Base-by-base conservation (phyloP, 2,797 vertebrate genomes). In the Fistularia tabacaria region DNA sequence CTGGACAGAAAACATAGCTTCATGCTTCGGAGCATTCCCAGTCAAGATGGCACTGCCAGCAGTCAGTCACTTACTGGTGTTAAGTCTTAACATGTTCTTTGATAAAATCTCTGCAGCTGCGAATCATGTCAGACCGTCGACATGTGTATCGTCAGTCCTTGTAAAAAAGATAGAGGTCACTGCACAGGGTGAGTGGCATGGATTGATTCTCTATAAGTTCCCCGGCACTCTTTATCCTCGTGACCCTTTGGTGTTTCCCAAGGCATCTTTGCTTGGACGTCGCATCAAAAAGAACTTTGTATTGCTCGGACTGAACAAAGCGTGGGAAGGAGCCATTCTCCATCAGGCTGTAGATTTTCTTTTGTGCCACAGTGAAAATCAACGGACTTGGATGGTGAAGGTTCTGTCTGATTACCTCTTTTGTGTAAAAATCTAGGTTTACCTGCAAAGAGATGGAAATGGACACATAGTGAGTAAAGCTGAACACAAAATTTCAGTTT, bases 391-490 rank as follows among this genome's bases (percentile, higher is more conserved):
- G 90, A 0, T 90, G 83, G 44, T 90, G 89, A 25, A 94, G 87
- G 42, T 83, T 93, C 81, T 91, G 89, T 0, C 83, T 82, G 10
- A 95, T 93, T 43, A 66, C 64, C 5, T 90, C 88, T 88, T 84
- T 92, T 14, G 92, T 94, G 65, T 92, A 85, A 74, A 91, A 94
- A 84, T 96, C 93, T 74, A 94, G 84, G 73, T 94, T 95, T 48
- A 95, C 91, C 94, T 94, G 83, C 66, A 88, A 88, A 59, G 3
- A 46, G 3, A 45, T 39, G 10, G 10, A 9, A 46, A 51, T 3
- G 4, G 38, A 13, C 8, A 11, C 3, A 51, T 0, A 46, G 10
- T 25, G 25, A 25, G 25, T 25, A 25, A 25, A 25, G 25, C 25
- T 25, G 5, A 25, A 25, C 5, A 25, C 25, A 25, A 25, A 25